These are phyloP conservation scores for Xenopus petersii DNA, from an alignment of 2,797 vertebrate species.

Conservation along the genomic window DNA sequence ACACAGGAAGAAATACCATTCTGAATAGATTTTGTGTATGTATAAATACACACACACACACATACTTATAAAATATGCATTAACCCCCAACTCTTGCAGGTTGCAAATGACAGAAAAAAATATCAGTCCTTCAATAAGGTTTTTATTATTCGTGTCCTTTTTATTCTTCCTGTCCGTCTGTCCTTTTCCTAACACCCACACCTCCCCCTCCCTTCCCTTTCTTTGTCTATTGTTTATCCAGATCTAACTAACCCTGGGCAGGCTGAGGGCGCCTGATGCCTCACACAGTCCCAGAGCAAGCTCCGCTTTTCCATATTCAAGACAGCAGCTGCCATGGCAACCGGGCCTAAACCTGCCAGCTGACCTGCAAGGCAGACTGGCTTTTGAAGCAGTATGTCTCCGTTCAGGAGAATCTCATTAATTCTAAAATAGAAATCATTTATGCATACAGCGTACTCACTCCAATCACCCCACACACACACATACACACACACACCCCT, in stretches of 20 bases:
- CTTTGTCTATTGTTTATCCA: slow-evolving; percentile 43
- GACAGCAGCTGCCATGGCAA: slow-evolving; percentile 75
- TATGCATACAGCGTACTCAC: slow-evolving; percentile 65
- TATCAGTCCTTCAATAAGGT: slow-evolving; percentile 2
- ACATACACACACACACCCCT: not conserved
- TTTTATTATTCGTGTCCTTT: slow-evolving; percentile 14
- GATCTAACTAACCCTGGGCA: slow-evolving; percentile 40
- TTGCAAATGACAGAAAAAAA: not conserved
- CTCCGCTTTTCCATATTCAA: slow-evolving; percentile 71
- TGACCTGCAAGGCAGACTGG: slow-evolving; percentile 61
- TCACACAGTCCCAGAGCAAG: slow-evolving; percentile 62
- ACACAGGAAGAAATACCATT: too few relatives aligned
- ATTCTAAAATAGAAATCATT: slow-evolving; percentile 82
- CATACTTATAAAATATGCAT: not conserved
- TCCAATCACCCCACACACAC: slow-evolving; percentile 5
- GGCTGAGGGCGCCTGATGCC: slow-evolving; percentile 53
- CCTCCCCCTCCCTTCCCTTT: slow-evolving; percentile 25
- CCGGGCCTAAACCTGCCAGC: slow-evolving; percentile 65
- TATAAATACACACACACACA: too few relatives aligned
- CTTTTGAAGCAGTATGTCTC: slow-evolving; percentile 60
- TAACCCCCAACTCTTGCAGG: not conserved
- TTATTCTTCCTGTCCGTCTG: slow-evolving; percentile 22
- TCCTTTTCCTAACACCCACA: slow-evolving; percentile 38
- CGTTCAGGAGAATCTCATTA: slow-evolving; percentile 83
- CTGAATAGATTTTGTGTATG: too few relatives aligned